phyloP scores from a whole-genome alignment of 2,797 vertebrate species.

The Vireo griseus region DNA sequence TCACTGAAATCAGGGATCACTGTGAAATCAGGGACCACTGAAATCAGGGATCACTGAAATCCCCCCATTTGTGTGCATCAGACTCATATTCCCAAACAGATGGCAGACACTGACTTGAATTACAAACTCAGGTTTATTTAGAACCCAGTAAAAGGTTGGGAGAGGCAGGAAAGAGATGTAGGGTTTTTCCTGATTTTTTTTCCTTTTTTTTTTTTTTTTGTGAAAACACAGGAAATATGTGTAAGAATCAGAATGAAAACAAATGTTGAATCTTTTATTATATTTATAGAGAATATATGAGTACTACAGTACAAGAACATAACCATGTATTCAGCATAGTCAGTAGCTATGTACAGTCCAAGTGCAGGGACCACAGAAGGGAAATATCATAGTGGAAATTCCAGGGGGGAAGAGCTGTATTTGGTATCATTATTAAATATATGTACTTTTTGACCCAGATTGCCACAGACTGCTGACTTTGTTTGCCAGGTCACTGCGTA shows the following conservation, averaged over 20 bases:
- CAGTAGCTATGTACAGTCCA: slow-evolving; percentile 30
- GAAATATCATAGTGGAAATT: neutral
- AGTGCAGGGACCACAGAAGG: neutral
- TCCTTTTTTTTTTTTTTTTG: neutral
- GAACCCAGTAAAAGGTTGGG: slow-evolving; percentile 33
- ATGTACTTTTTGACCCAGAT: slow-evolving; percentile 67
- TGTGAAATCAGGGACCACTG: neutral
- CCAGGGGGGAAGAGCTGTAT: neutral
- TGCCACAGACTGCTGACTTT: slow-evolving; percentile 59
- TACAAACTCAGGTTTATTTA: slow-evolving; percentile 63
- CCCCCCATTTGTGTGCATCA: neutral
- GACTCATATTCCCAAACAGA: neutral
- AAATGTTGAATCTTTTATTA: slow-evolving; percentile 50
- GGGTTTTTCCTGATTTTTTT: neutral
- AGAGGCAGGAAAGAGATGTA: slow-evolving; percentile 1
- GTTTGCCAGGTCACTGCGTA: neutral
- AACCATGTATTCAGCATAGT: slow-evolving; percentile 10
- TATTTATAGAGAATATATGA: slow-evolving; percentile 65
- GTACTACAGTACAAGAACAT: slow-evolving; percentile 31
- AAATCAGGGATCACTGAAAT: neutral
- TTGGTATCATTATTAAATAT: slow-evolving; percentile 55
- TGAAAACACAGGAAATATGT: slow-evolving; percentile 47
- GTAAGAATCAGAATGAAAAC: slow-evolving; percentile 46
- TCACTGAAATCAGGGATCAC: neutral
- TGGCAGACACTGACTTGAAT: slow-evolving; percentile 43